phyloP scores from a whole-genome alignment of 2,888 invertebrate genomes.

The Mamestra brassicae region DNA sequence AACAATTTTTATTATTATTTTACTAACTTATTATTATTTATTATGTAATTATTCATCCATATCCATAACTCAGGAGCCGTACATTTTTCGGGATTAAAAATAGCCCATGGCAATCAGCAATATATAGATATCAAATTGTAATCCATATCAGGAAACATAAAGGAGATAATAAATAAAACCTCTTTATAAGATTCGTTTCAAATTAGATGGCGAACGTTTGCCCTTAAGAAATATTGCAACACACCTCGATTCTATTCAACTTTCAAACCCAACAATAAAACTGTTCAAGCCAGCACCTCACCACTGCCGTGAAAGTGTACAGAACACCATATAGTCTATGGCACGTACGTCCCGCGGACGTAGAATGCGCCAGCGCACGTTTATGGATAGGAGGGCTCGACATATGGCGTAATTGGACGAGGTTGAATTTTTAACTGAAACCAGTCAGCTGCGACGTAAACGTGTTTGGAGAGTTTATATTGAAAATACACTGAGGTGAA shows the following conservation, averaged over 20 bases:
- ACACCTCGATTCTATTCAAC: not conserved
- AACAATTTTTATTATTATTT: no score
- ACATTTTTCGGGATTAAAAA: no score
- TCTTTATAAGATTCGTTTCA: no score
- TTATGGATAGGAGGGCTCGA: slow-evolving; percentile 47
- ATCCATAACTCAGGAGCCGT: no score
- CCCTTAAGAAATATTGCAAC: not conserved
- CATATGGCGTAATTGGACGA: slow-evolving; percentile 73
- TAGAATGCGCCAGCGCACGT: slow-evolving; percentile 15
- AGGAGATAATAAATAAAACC: no score
- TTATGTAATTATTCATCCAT: no score
- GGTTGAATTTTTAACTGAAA: slow-evolving; percentile 46
- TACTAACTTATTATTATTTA: no score
- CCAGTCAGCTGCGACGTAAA: slow-evolving; percentile 45
- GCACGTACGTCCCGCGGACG: slow-evolving; percentile 27
- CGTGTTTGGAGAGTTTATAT: slow-evolving; percentile 16
- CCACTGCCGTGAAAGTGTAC: slow-evolving; percentile 21
- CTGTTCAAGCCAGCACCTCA: not conserved
- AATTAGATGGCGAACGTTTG: no score
- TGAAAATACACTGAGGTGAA: not conserved
- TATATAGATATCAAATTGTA: no score
- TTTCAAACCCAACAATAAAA: not conserved
- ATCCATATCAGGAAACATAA: no score
- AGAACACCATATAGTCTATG: slow-evolving; percentile 17
- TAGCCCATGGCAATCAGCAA: no score